Evolutionary conservation across 2,797 vertebrate genomes (phyloP).

Genomic region (Pygocentrus nattereri): DNA sequence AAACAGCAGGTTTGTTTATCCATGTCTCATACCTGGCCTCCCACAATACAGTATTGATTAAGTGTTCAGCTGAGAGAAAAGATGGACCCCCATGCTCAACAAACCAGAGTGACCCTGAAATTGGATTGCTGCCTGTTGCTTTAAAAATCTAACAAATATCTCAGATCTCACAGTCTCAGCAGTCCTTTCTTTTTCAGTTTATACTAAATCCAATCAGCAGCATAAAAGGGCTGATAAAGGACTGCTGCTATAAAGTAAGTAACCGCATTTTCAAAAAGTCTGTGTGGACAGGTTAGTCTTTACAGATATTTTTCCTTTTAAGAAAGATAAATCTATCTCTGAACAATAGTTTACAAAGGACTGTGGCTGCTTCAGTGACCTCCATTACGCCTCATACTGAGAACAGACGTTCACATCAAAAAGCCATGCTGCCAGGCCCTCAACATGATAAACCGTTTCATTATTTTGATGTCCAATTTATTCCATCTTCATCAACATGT

Average conservation of each 20-base stretch:
- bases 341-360: background rate
- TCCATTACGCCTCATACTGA: background rate
- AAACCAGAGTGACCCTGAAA: slow-evolving; percentile 59
- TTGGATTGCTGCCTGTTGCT: slow-evolving; percentile 32
- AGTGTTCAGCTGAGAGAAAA: slow-evolving; percentile 39
- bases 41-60: slow-evolving; percentile 55
- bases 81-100: slow-evolving; percentile 31
- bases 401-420: background rate
- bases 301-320: background rate
- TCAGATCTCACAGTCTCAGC: slow-evolving; percentile 14
- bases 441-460: slow-evolving; percentile 8
- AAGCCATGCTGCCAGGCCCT: background rate
- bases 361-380: slow-evolving; percentile 12
- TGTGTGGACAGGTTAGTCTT: background rate
- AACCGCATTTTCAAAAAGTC: slow-evolving; percentile 25
- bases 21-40: slow-evolving; percentile 25
- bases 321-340: background rate
- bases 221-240: background rate
- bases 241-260: slow-evolving; percentile 13
- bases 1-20: slow-evolving; percentile 50
- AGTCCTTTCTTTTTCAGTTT: background rate
- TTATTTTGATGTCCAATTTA: slow-evolving; percentile 9
- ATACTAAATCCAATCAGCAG: background rate
- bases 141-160: slow-evolving; percentile 39
- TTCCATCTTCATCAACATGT: slow-evolving; percentile 21